Percentiles rank a stretch among this genome's conserved stretches.
phyloP scores from a whole-genome alignment of 2,113 vertebrate genomes.

The Nesogale talazaci region DNA sequence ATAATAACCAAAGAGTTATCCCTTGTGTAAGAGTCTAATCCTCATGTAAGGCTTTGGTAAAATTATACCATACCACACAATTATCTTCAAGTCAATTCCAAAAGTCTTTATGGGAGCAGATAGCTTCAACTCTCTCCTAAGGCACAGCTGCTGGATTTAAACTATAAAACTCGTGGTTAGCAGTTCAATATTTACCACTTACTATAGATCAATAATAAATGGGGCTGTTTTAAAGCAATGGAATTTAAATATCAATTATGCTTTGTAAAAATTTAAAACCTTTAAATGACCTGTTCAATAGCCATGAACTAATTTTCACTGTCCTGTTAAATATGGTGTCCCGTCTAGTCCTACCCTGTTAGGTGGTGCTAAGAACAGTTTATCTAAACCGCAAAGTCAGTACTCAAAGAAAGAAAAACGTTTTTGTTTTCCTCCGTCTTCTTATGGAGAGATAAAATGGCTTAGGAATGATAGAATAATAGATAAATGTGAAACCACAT shows the following conservation, averaged over 20 bases:
- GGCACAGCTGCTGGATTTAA: no score
- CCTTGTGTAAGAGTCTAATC: neutral
- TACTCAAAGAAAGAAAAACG: conserved; percentile 37
- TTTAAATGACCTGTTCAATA: conserved; percentile 12
- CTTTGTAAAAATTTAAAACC: neutral
- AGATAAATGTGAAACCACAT: conserved; percentile 66
- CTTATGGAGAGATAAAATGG: conserved; percentile 55
- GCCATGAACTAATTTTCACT: conserved; percentile 42
- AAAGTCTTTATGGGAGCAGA: no score
- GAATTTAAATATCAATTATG: conserved; percentile 17
- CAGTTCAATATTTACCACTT: no score
- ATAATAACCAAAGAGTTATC: neutral
- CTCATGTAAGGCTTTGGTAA: neutral
- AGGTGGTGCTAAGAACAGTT: conserved; percentile 54
- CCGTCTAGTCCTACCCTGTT: neutral
- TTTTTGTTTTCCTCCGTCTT: neutral
- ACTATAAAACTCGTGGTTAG: no score
- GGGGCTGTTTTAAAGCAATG: neutral
- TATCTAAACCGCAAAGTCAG: conserved; percentile 65
- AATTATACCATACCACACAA: no score
- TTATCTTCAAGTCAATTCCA: no score
- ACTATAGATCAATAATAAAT: neutral
- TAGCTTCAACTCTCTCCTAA: no score
- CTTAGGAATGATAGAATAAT: conserved; percentile 70
- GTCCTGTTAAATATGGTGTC: neutral